Base-by-base conservation (phyloP, 2,888 invertebrate genomes). In the Yponomeuta malinellus region DNA sequence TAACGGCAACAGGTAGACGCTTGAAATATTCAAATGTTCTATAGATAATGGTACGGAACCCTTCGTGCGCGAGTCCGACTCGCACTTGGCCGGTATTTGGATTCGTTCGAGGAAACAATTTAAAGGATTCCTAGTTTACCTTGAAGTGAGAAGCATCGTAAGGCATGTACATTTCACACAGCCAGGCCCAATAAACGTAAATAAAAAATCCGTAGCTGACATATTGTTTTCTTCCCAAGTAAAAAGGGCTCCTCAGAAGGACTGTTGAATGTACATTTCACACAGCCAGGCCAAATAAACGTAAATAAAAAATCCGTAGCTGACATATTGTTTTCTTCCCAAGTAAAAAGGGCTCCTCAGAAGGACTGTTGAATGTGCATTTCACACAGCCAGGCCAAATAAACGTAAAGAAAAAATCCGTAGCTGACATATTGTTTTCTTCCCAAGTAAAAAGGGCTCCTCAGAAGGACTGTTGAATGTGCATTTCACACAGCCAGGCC, bases 351-450 rank as follows among this genome's bases (percentile, higher is more conserved):
- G 90, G 90, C 23, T 81, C 86, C 59, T 81, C 86, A 8, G 92
- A 92, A 71, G 92, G 92, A n/a, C 95, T 98, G 75, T 95, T 98
- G 88, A 96, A 96, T 83, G 97, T 98, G 93, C n/a, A n/a, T n/a
- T n/a, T n/a, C n/a, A n/a, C n/a, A n/a, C n/a, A n/a, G n/a, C n/a
- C n/a, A n/a, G n/a, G n/a, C n/a, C n/a, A n/a, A n/a, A 37, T 8
- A 43, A 43, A 8, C 43, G 6, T 43, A 2, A 2, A 52, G 10
- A 52, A 52, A 10, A 15, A 52, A 15, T 15, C 10, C 52, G 5
- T 5, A 15, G 52, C 4, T 59, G 2, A 59, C 5, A 12, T 12
- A 3, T 59, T 59, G 52, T 59, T 59, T 59, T 66, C 63, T 73
- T 79, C 81, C 72, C 80, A 92, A 92, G 91, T 70, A 91, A 92